A percentile compares a stretch with the other conserved stretches of the same genome.
Evolutionary conservation across 2,113 vertebrate species (phyloP).

Genomic region (Sula dactylatra): DNA sequence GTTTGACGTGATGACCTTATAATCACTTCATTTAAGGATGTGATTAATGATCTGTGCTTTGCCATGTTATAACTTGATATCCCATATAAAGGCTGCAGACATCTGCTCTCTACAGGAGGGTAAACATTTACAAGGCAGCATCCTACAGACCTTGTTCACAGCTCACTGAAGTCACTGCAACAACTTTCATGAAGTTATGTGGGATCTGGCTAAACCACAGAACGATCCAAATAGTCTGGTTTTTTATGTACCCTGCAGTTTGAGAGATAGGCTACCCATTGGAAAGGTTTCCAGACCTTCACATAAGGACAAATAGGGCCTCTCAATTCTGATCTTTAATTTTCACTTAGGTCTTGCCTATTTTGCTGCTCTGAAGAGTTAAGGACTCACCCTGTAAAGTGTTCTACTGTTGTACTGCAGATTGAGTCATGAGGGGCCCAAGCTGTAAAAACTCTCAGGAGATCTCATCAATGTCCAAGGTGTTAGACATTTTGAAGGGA

Average conservation of each 20-base stretch:
- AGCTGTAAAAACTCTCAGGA: background rate
- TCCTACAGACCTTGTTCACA: background rate
- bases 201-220: background rate
- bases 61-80: conserved; percentile 6
- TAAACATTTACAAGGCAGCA: background rate
- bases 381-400: background rate
- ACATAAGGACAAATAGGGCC: background rate
- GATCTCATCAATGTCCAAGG: background rate
- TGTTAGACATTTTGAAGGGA: background rate
- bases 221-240: background rate
- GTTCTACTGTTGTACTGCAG: background rate
- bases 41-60: conserved; percentile 33
- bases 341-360: background rate
- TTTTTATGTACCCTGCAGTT: background rate
- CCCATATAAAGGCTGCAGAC: background rate
- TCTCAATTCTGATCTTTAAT: background rate
- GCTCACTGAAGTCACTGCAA: background rate
- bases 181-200: background rate
- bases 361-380: background rate
- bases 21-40: conserved; percentile 9
- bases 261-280: background rate
- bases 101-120: background rate
- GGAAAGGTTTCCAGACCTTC: background rate
- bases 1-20: conserved; percentile 43
- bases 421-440: background rate